Evolutionary conservation across 1,140 invertebrate species (phyloP), one percentile per base, ranked within the genome.

Genomic region (Zaprionus vittiger): DNA sequence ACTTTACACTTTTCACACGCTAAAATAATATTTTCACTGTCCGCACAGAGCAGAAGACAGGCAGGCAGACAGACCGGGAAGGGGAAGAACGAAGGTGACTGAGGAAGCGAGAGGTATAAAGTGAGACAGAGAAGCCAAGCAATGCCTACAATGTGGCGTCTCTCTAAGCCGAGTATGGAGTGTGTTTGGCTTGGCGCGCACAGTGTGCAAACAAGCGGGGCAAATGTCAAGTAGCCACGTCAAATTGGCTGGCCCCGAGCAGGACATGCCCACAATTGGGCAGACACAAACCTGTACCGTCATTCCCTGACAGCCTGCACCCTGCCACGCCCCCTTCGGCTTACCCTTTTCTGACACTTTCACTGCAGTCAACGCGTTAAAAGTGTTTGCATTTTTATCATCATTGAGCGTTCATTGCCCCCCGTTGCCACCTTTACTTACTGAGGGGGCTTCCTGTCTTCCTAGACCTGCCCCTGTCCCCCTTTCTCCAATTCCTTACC

Each of bases 1-100:
- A 89, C 85, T 89, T 82, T 89, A 89, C 85, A 91, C 85, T 89
- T 90, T 89, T 90, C 86, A 89, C 85, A 90, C 81, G 81, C 85
- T 90, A 75, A 90, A 89, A 89, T 89, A 89, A 89, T 89, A 89
- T 89, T 89, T 89, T 85, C 56, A 49, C 79, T 79, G 76, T 60
- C 75, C 64, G 57, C n/a, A 47, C 6, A 17, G 41, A 47, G 15
- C 4, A 41, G 3, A n/a, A 15, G 38, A 5, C 0, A 41, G 38
- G 4, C n/a, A 41, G 15, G 15, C 2, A 41, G 38, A 5, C 14
- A 41, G 38, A 41, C 15, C 4, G 2, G 6, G 7, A 6, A 41
- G 38, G 38, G 38, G 1, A 2, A 34, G 31, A 11, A 4, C 11
- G 31, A 3, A 11, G 9, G 9, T 11, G 3, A 11, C 9, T 7